Base-by-base conservation (phyloP, 1,140 invertebrate genomes). In the Proctacanthus coquilletti region DNA sequence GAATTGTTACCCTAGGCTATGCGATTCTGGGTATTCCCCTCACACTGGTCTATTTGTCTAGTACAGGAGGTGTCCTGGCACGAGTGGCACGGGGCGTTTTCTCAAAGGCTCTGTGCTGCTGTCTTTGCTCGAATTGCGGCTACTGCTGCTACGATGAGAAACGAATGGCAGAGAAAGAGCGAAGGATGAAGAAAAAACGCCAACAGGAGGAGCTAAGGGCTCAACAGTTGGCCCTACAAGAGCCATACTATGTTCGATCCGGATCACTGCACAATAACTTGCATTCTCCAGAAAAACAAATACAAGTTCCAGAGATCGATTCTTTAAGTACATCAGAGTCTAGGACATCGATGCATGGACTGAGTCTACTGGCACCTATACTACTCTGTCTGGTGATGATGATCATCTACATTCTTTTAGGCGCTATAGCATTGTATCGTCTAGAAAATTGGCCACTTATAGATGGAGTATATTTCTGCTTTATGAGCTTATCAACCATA, bases 401-500 rank as follows among this genome's bases (percentile, higher is more conserved):
- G 69, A 71, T 84, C 36, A 75, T 75, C 42, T 92, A 91, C 50
- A 84, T 91, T 29, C 70, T 81, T 38, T 72, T 83, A 14, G 94
- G 94, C 1, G 87, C 91, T 2, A 74, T 91, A 23, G 72, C 91
- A 8, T 74, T 98, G 20, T 78, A 83, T 49, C 76, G 82, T 47
- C 64, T 89, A 44, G 86, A 93, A 60, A 76, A 78, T 41, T 89
- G 84, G 86, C 75, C 74, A 39, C 75, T 87, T 31, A 66, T 93
- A 29, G 86, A 94, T 55, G 85, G 84, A n/a, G 77, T 86, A 46
- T 92, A 91, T 56, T 93, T 93, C 56, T 92, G 87, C 61, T 93
- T 93, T 60, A 88, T 91, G 74, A 86, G 84, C 46, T 63, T 94
- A 34, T 88, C 83, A 42, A 93, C 89, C 5, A 89, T 93, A 43